phyloP scores from a whole-genome alignment of 2,888 invertebrate genomes.

The Meliscaeva auricollis region DNA sequence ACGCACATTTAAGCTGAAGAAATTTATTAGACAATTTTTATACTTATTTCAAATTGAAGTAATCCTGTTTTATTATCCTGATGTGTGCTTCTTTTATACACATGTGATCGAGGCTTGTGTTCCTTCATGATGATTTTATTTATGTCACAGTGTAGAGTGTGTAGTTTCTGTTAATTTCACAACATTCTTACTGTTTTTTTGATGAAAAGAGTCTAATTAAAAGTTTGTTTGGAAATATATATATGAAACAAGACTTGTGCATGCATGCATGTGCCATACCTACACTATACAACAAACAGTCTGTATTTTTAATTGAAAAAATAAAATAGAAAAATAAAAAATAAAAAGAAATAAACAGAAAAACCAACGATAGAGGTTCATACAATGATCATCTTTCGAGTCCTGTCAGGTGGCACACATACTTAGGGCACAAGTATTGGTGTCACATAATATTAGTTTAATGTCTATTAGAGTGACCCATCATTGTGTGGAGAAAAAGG shows the following conservation, averaged over 20 bases:
- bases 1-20: no score
- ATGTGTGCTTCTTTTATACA: background rate
- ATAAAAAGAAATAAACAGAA: background rate
- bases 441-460: no score
- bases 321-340: constrained; percentile 9
- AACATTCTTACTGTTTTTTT: constrained; percentile 54
- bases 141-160: constrained; percentile 11
- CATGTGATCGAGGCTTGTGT: no score
- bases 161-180: constrained; percentile 59
- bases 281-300: no score
- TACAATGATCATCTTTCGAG: constrained; percentile 38
- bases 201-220: constrained; percentile 75
- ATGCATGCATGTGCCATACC: background rate
- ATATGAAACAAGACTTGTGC: background rate
- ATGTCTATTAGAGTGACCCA: no score
- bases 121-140: constrained; percentile 37
- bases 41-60: no score
- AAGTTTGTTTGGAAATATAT: constrained; percentile 51
- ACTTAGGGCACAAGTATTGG: no score
- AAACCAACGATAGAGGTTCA: constrained; percentile 14
- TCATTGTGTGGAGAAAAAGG: no score
- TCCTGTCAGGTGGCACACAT: constrained; percentile 28
- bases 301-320: constrained; percentile 48
- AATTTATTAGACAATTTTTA: no score
- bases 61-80: no score